Base-by-base conservation (phyloP, 2,797 vertebrate species). In the Mus caroli region DNA sequence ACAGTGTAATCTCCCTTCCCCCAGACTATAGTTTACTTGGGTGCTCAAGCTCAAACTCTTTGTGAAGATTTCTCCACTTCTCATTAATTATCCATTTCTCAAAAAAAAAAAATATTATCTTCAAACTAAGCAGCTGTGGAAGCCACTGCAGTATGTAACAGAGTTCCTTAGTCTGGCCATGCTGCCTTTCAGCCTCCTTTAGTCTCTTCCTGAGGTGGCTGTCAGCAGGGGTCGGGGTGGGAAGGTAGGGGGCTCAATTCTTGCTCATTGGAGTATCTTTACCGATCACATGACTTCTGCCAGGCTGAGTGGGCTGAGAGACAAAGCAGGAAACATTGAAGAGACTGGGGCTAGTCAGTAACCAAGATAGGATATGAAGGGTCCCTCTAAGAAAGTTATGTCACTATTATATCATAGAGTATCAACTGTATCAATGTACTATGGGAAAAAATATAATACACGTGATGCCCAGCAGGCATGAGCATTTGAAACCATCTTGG, bases 71-170 rank as follows among this genome's bases (percentile, higher is more conserved):
- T 83, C 34, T 8, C 69, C 88, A 62, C 6, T n/a, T 92, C 50
- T 43, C 52, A 58, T 82, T 60, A 46, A 62, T 60, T 52, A n/a
- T 28, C 12, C 15, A 34, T 52, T 43, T 7, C 34, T 43, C 43
- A 43, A 43, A 43, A 43, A 43, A 43, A 43, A 43, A 43, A 43
- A 43, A 43, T 43, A 64, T 58, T 8, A 28, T 24, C 52, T 43
- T 43, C 3, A 80, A 83, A n/a, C 9, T 28, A 24, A 95, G 80
- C 54, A 14, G 40, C 26, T 2, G 10, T 60, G 86, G 40, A 56
- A 14, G 20, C 24, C 11, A 54, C 6, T 6, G 9, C 4, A 2
- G 26, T 6, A 1, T 12, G 9, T 37, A 12, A 40, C 20, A 34
- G 10, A 2, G 50, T 40, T 86, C 64, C 73, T 62, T 11, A 4